Base-by-base conservation (phyloP, 2,797 vertebrate species). In the Alcedo atthis region DNA sequence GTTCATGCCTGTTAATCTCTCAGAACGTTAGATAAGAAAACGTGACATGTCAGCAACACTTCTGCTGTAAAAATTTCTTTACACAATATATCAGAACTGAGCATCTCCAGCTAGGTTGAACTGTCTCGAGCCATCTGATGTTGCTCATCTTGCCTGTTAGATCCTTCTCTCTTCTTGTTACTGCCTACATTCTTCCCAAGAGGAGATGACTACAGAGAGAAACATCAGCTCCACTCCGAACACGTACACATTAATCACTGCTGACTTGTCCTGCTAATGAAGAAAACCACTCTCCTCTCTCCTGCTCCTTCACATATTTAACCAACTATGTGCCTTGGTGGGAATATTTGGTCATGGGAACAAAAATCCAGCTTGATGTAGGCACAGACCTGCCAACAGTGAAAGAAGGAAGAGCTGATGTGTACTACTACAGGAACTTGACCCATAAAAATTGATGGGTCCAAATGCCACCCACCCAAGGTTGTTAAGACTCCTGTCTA, bases 91-190 rank as follows among this genome's bases (percentile, higher is more conserved):
- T 87, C 40, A 78, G 43, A 59, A 9, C 1, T 75, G 61, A 87
- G 54, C 26, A 67, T 87, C 68, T 82, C 71, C 57, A 85, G 54
- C 48, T 64, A 0, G 2, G 81, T 12, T 85, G 79, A 85, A 92
- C 49, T 53, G 43, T 82, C 88, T 88, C 2, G 2, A 90, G 69
- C 40, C 32, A 25, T 69, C 69, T 67, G 79, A 93, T 59, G 79
- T 75, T 92, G 59, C 73, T 90, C 71, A 92, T 81, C 58, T 55
- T 70, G 66, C 42, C 78, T 84, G 40, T 83, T 74, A 93, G 69
- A 85, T 67, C 62, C 59, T 78, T 78, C 55, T 81, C 49, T 46
- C 43, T 20, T 4, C 68, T 74, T 77, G 68, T 55, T 80, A 58
- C 61, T 90, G 57, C 54, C 49, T 49, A 86, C 61, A 68, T 86